Evolutionary conservation across 2,888 invertebrate genomes (phyloP), one percentile per base, ranked within the genome.

Genomic region (Keiferia lycopersicella): DNA sequence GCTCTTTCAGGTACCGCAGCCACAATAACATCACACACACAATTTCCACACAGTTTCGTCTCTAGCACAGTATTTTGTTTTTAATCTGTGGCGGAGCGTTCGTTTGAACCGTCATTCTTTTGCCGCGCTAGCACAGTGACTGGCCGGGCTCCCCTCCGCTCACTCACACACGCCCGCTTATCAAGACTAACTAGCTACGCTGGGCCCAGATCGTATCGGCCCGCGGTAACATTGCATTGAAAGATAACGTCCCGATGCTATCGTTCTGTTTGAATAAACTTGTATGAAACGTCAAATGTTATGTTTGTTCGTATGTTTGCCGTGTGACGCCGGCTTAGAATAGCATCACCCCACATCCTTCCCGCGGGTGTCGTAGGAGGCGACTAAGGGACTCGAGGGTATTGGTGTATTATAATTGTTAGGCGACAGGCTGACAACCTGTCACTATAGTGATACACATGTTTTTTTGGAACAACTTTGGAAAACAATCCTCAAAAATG

Each of bases 241-340:
- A 88, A 91, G 91, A 91, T 91, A 91, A 91, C 85, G 90, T 91
- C 90, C 77, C 79, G 91, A 91, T 91, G 80, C 75, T 90, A 91
- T 91, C 91, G 87, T 76, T 73, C 72, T 88, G 88, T 91, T 91
- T 91, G 91, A 91, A 91, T 91, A 91, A 90, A 91, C 91, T 91
- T 91, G 91, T 91, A 91, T 90, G 86, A 90, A 91, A 91, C 89
- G 90, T 89, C n/a, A n/a, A n/a, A n/a, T n/a, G n/a, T n/a, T n/a
- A n/a, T n/a, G n/a, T n/a, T n/a, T n/a, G n/a, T n/a, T n/a, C n/a
- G n/a, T n/a, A n/a, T n/a, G n/a, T n/a, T n/a, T n/a, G n/a, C n/a
- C n/a, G n/a, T n/a, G n/a, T n/a, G n/a, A n/a, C n/a, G n/a, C n/a
- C n/a, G n/a, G n/a, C n/a, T n/a, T n/a, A n/a, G n/a, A n/a, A n/a